Evolutionary conservation across 2,888 invertebrate genomes (phyloP), one percentile per base, ranked within the genome.

Genomic region (Magallana nippona): DNA sequence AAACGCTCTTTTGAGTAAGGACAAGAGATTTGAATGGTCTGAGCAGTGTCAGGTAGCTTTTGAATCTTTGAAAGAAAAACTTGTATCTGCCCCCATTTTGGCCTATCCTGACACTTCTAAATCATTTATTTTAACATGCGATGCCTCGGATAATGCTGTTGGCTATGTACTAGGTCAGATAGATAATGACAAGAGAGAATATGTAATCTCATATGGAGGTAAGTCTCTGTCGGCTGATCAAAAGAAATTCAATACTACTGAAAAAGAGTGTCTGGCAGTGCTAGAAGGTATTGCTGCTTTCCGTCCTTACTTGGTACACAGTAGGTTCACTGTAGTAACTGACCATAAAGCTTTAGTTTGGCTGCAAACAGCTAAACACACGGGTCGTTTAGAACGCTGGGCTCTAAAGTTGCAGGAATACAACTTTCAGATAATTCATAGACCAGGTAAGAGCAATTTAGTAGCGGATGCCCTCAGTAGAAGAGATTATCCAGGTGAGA

Each of bases 121-220:
- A n/a, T n/a, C n/a, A n/a, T n/a, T n/a, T n/a, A n/a, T n/a, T n/a
- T n/a, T n/a, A n/a, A n/a, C n/a, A n/a, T n/a, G n/a, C n/a, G n/a
- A n/a, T n/a, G n/a, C n/a, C 19, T 86, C 86, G 32, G 87, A 79
- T 55, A 27, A 19, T 2, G 63, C 82, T 13, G 44, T 87, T 55
- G 88, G 88, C 13, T 86, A 78, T 81, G 60, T 86, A 2, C 60
- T 86, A 55, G 86, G 85, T 17, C 86, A 86, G 60, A 0, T 84
- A 55, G 85, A 86, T 81, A 79, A 82, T 15, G 63, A 87, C 62
- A 85, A 82, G 5, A 55, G 79, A 32, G 87, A 88, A 81, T 55
- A 82, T n/a, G 88, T 87, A 10, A 86, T 88, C 17, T 77, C 84
- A 17, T 88, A 87, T 85, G 87, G 87, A 32, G 88, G 88, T 57